phyloP scores from a whole-genome alignment of 2,113 vertebrate species.

The Campylomormyrus tamandua region DNA sequence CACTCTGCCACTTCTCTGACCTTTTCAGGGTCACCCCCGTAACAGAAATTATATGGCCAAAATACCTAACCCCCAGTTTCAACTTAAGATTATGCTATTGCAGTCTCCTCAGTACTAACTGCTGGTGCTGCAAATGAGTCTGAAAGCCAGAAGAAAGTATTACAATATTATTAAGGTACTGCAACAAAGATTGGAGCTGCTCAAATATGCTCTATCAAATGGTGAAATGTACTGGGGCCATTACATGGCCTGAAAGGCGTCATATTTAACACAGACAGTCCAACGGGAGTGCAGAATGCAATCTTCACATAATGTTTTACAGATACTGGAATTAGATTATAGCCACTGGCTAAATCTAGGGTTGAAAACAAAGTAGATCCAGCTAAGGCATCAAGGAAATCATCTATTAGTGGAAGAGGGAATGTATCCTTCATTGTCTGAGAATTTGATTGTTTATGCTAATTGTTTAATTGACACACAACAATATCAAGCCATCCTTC shows the following conservation, averaged over 20 bases:
- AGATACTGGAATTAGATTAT: too few species aligned
- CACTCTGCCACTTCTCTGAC: not conserved
- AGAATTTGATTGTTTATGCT: too few species aligned
- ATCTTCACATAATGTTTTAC: not conserved
- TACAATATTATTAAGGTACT: not conserved
- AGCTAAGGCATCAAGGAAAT: too few species aligned
- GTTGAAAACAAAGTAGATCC: too few species aligned
- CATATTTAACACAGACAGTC: not conserved
- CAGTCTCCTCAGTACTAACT: not conserved
- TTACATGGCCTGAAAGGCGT: not conserved
- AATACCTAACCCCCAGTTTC: not conserved
- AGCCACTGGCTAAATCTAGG: too few species aligned
- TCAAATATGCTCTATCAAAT: not conserved
- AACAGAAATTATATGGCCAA: not conserved
- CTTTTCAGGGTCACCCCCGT: not conserved
- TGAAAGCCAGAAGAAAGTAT: not conserved
- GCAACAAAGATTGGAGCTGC: not conserved
- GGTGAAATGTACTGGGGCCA: not conserved
- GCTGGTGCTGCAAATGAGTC: not conserved
- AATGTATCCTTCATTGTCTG: too few species aligned
- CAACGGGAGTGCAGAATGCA: not conserved
- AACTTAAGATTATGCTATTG: not conserved
- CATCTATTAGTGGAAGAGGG: too few species aligned
- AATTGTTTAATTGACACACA: too few species aligned
- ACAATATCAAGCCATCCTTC: too few species aligned